These are phyloP conservation scores for Copidosoma aretas DNA, from an alignment of 2,888 invertebrate species.

Conservation along the genomic window DNA sequence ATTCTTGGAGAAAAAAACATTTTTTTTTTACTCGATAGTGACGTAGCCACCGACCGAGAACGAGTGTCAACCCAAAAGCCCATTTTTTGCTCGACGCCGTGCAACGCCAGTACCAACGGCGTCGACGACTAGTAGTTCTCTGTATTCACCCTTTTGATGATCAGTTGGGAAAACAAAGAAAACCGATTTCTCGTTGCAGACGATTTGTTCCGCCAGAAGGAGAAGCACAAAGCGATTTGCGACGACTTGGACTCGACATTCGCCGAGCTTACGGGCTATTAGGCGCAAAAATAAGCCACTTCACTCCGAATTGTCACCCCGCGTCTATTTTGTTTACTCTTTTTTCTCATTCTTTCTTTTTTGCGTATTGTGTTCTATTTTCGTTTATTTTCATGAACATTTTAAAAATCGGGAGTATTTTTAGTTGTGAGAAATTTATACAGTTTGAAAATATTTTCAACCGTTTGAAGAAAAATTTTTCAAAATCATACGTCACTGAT, in stretches of 20 bases:
- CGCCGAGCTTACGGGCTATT: constrained; percentile 96
- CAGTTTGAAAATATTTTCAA: too few relatives aligned
- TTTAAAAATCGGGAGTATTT: too few relatives aligned
- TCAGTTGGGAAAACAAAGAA: constrained; percentile 5
- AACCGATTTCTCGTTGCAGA: constrained; percentile 61
- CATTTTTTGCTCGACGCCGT: constrained; percentile 14
- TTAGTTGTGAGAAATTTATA: too few relatives aligned
- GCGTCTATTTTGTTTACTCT: constrained; percentile 12
- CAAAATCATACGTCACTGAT: too few relatives aligned
- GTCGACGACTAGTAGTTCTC: constrained; percentile 4
- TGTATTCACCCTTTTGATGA: not conserved
- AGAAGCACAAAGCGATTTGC: constrained; percentile 96
- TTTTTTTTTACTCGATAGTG: not conserved
- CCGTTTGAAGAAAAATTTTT: too few relatives aligned
- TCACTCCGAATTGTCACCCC: constrained; percentile 13
- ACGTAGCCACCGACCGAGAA: constrained; percentile 10
- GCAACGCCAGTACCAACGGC: constrained; percentile 4
- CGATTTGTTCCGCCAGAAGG: constrained; percentile 75
- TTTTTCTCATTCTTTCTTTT: constrained; percentile 18
- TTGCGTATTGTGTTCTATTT: not conserved
- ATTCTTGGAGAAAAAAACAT: too few relatives aligned
- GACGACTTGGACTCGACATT: constrained; percentile 97
- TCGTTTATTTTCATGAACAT: too few relatives aligned
- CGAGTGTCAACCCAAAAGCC: not conserved
- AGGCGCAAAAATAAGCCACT: constrained; percentile 52